Base-by-base conservation (phyloP, 2,113 vertebrate genomes). In the Danio rerio region DNA sequence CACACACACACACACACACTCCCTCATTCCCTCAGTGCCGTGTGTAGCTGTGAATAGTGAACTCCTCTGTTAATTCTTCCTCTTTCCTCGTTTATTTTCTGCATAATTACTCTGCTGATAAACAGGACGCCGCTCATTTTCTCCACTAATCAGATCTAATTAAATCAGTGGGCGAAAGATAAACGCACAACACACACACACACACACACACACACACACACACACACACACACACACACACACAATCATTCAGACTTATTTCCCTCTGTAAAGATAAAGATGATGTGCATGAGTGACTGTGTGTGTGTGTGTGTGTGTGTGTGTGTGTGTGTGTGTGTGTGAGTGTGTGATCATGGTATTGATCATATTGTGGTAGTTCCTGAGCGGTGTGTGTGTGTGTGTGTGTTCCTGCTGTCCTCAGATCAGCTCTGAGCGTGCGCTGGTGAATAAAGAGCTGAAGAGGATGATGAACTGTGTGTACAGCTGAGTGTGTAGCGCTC, bases 121-220 rank as follows among this genome's bases (percentile, higher is more conserved):
- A 68, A 68, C 45, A 66, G 40, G 42, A 45, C 40, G 8, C 6
- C 63, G 15, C 43, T 43, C 15, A 66, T 66, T 45, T 68, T 68
- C 45, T 42, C 42, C 16, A 47, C 16, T 68, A 68, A 68, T 68
- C 65, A 45, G 65, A 45, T 68, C 43, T 45, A 68, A 68, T 68
- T 68, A 47, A 45, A 68, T 68, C 65, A 68, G 65, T 68, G 65
- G 40, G 62, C 62, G 13, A 42, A 21, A 63, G 61, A 63, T 63
- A 63, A 63, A 63, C 0, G 61, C 61, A 40, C 61, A 63, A 43
- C 43, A 66, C 10, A 68, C 65, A 68, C 65, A n/a, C 9, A 9
- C 63, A 66, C 63, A 1, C 31, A 31, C 31, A 31, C 31, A 31
- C 31, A 31, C 31, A 31, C 31, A 5, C 50, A 42, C 31, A 31